Evolutionary conservation across 2,113 vertebrate genomes (phyloP).

Genomic region (Tricholaema leucomelas): DNA sequence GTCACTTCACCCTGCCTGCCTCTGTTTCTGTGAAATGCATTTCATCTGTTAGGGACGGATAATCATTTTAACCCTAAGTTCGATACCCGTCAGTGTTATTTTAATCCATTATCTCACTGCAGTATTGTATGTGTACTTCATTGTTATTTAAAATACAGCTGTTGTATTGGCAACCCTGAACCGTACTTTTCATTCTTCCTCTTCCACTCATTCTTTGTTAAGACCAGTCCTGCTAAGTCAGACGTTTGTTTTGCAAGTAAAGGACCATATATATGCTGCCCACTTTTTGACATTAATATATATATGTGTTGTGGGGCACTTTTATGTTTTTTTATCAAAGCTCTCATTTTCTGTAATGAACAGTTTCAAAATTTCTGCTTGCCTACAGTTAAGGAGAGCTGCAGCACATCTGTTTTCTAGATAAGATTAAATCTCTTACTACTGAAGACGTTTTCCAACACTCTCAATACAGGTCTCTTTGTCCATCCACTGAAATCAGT

Average conservation of each 20-base stretch:
- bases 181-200: slow-evolving; percentile 1
- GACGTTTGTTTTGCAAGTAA: slow-evolving; percentile 13
- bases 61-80: slow-evolving; percentile 21
- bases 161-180: neutral
- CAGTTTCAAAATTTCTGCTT: neutral
- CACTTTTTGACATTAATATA: neutral
- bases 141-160: slow-evolving; percentile 57
- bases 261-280: neutral
- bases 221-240: neutral
- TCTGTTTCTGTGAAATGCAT: slow-evolving; percentile 18
- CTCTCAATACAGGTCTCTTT: neutral
- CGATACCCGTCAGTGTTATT: slow-evolving; percentile 36
- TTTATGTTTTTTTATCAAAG: neutral
- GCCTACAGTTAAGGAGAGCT: neutral
- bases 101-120: slow-evolving; percentile 23
- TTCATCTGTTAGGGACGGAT: slow-evolving; percentile 49
- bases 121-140: slow-evolving; percentile 45
- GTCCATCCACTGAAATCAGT: neutral
- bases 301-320: neutral
- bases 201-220: slow-evolving; percentile 3
- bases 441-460: neutral
- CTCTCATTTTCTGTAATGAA: neutral
- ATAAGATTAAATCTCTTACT: neutral
- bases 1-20: neutral
- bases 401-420: neutral